phyloP scores from a whole-genome alignment of 2,113 vertebrate genomes.

The Cettia cetti region DNA sequence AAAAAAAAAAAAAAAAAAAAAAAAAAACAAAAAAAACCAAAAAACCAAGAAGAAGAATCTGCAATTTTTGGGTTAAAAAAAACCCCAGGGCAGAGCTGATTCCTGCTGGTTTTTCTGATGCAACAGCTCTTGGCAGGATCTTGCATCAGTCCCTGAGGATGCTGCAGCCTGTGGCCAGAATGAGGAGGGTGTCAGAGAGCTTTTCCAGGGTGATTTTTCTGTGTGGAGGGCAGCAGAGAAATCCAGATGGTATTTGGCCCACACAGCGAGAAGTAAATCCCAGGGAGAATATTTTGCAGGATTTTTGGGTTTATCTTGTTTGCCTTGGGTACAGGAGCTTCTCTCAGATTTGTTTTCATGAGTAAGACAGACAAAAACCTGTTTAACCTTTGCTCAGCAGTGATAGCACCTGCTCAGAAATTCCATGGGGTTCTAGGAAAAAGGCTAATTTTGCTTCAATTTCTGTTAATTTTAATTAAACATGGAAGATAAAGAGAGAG shows the following conservation, averaged over 20 bases:
- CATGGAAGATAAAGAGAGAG: background rate
- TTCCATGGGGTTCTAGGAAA: background rate
- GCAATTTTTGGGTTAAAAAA: accelerated
- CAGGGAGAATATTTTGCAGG: background rate
- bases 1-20: too few species aligned
- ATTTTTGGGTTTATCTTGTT: background rate
- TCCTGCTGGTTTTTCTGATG: background rate
- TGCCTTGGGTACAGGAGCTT: background rate
- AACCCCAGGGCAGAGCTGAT: background rate
- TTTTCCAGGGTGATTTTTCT: background rate
- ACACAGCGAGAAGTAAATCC: background rate
- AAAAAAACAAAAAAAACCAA: too few species aligned
- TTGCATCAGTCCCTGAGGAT: background rate
- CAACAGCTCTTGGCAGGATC: background rate
- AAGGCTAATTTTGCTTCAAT: background rate
- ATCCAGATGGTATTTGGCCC: background rate
- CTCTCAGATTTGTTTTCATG: background rate
- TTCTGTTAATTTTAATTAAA: background rate
- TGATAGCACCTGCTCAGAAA: background rate
- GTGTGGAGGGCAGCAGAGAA: background rate
- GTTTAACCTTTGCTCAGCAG: background rate
- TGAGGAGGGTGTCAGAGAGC: background rate
- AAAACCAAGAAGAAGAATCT: background rate
- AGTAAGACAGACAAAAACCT: background rate
- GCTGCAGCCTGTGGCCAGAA: background rate